Percentiles rank a stretch among this genome's conserved stretches.
Conservation (phyloP, 2,888 invertebrate genomes). For the Nysson spinosus region DNA sequence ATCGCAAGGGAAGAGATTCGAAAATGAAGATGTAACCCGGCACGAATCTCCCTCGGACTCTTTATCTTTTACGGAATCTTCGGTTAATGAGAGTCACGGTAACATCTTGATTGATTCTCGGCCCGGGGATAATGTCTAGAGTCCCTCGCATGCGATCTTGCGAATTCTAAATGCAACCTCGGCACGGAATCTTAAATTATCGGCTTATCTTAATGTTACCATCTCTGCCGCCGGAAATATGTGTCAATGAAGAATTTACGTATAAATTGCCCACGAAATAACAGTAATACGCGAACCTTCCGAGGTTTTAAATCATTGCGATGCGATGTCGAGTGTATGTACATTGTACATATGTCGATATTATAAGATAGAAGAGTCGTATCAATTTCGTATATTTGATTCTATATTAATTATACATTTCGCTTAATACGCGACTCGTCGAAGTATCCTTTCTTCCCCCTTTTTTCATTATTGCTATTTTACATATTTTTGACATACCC, state of each 20-base stretch:
- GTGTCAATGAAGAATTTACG: not conserved
- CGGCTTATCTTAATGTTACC: not conserved
- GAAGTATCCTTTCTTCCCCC: too few relatives aligned
- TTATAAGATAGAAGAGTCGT: too few relatives aligned
- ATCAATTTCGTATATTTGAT: too few relatives aligned
- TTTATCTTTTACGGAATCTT: conserved; percentile 52
- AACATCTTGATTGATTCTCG: conserved; percentile 37
- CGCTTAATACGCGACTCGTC: too few relatives aligned
- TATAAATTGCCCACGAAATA: too few relatives aligned
- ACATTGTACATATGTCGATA: too few relatives aligned
- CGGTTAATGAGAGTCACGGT: conserved; percentile 45
- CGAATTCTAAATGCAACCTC: not conserved
- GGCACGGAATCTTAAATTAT: conserved; percentile 5
- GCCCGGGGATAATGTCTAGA: conserved; percentile 11
- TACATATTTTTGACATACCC: too few relatives aligned
- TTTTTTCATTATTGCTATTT: too few relatives aligned
- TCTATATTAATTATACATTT: not conserved
- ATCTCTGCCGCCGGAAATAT: not conserved
- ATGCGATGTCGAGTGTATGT: too few relatives aligned
- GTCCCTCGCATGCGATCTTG: conserved; percentile 18
- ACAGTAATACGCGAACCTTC: too few relatives aligned
- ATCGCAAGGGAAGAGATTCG: conserved; percentile 59
- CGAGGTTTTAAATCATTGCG: not conserved
- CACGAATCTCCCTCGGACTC: conserved; percentile 43
- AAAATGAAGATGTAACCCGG: conserved; percentile 66